Evolutionary conservation across 2,113 vertebrate species (phyloP).

Genomic region (Helogale parvula): DNA sequence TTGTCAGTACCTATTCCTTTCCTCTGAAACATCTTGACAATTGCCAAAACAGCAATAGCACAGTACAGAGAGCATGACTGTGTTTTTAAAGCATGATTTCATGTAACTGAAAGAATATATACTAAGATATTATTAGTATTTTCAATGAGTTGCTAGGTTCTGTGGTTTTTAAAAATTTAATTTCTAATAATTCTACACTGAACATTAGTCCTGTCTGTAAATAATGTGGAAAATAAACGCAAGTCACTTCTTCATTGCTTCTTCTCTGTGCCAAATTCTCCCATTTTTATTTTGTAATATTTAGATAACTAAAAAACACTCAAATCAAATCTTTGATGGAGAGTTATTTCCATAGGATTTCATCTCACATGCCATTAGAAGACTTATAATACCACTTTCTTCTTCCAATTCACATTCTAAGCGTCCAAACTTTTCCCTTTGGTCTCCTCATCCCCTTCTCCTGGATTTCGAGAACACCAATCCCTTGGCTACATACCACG

Average conservation of each 20-base stretch:
- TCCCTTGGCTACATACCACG: background rate
- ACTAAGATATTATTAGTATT: background rate
- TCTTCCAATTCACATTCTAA: background rate
- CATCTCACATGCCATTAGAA: background rate
- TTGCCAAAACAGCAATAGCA: background rate
- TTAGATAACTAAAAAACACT: background rate
- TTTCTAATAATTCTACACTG: background rate
- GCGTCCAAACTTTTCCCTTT: background rate
- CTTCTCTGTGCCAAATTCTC: background rate
- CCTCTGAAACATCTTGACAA: background rate
- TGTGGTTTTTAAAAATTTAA: background rate
- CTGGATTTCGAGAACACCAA: rapidly evolving
- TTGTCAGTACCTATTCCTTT: background rate
- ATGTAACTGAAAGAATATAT: background rate
- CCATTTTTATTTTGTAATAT: background rate
- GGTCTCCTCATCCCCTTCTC: background rate
- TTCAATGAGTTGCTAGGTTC: background rate
- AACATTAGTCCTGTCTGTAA: background rate
- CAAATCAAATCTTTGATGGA: background rate
- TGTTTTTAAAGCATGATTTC: background rate
- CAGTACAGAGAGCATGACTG: background rate
- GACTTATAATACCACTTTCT: background rate
- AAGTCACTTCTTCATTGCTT: background rate
- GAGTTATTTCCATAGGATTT: background rate
- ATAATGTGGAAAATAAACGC: slow-evolving; percentile 21